These are phyloP conservation scores for Sminthurides aquaticus DNA, from an alignment of 2,888 invertebrate species.

Conservation along the genomic window DNA sequence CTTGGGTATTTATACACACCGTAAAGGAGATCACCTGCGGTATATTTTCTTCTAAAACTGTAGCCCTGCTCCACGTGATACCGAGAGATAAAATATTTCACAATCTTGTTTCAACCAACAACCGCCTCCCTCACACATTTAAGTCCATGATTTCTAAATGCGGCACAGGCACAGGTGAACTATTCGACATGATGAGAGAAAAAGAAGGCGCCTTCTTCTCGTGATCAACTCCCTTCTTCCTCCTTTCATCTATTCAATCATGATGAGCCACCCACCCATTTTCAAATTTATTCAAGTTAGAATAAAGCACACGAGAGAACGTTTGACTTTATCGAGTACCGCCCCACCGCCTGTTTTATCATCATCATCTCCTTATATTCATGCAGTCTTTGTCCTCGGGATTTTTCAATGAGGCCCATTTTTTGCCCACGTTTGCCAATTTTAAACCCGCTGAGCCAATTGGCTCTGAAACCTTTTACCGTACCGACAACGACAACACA, in stretches of 20 bases:
- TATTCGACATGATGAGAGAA: neutral
- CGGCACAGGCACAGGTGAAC: neutral
- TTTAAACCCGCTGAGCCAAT: too few relatives aligned
- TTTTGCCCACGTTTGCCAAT: too few relatives aligned
- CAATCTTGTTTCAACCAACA: too few relatives aligned
- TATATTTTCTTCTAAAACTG: neutral
- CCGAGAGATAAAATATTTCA: neutral
- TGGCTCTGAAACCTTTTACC: too few relatives aligned
- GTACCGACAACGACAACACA: too few relatives aligned
- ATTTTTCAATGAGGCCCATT: too few relatives aligned
- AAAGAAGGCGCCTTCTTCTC: constrained; percentile 22
- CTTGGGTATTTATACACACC: too few relatives aligned
- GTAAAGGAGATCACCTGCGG: neutral
- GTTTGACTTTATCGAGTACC: neutral
- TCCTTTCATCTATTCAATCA: neutral
- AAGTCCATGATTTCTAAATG: neutral
- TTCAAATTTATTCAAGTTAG: neutral
- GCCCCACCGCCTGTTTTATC: neutral
- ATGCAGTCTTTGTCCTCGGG: too few relatives aligned
- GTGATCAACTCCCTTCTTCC: constrained; percentile 19
- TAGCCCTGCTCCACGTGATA: neutral
- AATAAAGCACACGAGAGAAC: neutral
- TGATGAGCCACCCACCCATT: neutral
- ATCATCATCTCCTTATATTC: too few relatives aligned
- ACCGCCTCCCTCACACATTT: too few relatives aligned